phyloP scores from a whole-genome alignment of 2,888 invertebrate species.

The Calephelis perditalis region DNA sequence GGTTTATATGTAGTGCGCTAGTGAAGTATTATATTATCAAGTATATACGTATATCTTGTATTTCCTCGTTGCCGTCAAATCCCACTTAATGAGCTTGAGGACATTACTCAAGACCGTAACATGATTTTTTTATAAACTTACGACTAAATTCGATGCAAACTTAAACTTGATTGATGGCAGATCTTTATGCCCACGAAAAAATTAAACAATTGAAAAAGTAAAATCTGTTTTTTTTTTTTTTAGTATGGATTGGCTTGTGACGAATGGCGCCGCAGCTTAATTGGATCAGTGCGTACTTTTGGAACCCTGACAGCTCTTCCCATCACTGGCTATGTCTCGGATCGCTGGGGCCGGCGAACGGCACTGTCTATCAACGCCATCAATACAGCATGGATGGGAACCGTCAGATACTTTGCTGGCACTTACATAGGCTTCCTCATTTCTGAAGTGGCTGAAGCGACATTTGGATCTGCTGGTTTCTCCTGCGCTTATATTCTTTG shows the following conservation, averaged over 20 bases:
- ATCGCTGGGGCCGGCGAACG: slow-evolving; percentile 82
- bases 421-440: slow-evolving; percentile 81
- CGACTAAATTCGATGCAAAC: too few relatives aligned
- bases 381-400: slow-evolving; percentile 79
- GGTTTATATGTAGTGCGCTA: too few relatives aligned
- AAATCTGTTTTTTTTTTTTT: neutral
- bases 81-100: too few relatives aligned
- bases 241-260: slow-evolving; percentile 81
- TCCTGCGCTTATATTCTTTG: slow-evolving; percentile 84
- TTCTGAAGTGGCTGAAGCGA: slow-evolving; percentile 83
- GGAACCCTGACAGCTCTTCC: slow-evolving; percentile 83
- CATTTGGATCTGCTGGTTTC: slow-evolving; percentile 81
- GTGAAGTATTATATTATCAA: too few relatives aligned
- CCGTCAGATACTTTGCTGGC: slow-evolving; percentile 76
- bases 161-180: too few relatives aligned
- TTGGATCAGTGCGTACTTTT: slow-evolving; percentile 83
- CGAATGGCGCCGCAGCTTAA: slow-evolving; percentile 83
- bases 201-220: too few relatives aligned
- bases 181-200: too few relatives aligned
- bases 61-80: too few relatives aligned
- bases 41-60: too few relatives aligned
- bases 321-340: slow-evolving; percentile 83
- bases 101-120: too few relatives aligned
- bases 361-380: slow-evolving; percentile 76
- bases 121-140: too few relatives aligned